Base-by-base conservation (phyloP, 1,140 invertebrate genomes). In the Geopemphigus sp. region DNA sequence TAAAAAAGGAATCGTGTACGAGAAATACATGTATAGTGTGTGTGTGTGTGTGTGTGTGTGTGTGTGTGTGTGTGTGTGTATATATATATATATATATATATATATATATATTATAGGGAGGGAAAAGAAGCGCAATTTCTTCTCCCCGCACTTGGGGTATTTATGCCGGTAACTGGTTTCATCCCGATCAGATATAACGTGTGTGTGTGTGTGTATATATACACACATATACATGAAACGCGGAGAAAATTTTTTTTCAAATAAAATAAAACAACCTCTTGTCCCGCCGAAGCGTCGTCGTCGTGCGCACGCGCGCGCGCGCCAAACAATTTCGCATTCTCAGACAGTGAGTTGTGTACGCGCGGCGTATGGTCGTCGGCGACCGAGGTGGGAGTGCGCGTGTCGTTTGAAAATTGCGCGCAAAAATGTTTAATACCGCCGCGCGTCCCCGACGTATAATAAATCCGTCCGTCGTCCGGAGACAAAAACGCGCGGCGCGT, bases 301-400 rank as follows among this genome's bases (percentile, higher is more conserved):
- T n/a, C n/a, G n/a, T n/a, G n/a, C n/a, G n/a, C n/a, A 8, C 15
- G 53, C 53, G 19, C 19, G 63, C 63, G 63, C 32, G 19, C 32
- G 19, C 32, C 63, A 66, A 66, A 66, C 63, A 26, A 66, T 66
- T 66, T 66, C 29, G 63, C 63, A 66, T 66, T 39, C 63, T 45
- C 63, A 66, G 32, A 66, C 63, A 29, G n/a, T 66, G 63, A 39
- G 11, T n/a, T 45, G 19, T 24, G 24, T 59, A 56, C 12, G 26
- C 6, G 3, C 15, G 10, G 29, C 17, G 19, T 11, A 39, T 39
- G 3, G 8, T 39, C 8, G 32, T n/a, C 32, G 32, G 32, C 5
- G 47, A 1, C 14, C 5, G 15, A 17, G 59, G 59, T 61, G 59
- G 26, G 24, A 29, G 24, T 10, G 29, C 19, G 39, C n/a, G n/a